Evolutionary conservation across 2,113 vertebrate species (phyloP).

Genomic region (Cyprinus carpio): DNA sequence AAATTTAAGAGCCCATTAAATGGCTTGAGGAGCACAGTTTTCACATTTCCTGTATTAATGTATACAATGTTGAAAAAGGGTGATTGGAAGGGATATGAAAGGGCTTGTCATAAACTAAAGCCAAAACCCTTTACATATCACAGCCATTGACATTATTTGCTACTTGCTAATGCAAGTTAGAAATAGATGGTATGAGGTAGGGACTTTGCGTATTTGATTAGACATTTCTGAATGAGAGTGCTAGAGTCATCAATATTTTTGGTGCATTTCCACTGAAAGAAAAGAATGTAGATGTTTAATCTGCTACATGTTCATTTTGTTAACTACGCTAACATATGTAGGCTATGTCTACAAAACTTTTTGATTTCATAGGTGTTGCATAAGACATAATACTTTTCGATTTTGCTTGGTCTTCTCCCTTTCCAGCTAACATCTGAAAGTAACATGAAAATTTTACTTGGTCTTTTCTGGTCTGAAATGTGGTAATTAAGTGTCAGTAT

Average conservation of each 20-base stretch:
- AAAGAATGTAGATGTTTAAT: not conserved
- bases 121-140: not conserved
- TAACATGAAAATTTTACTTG: conserved; percentile 13
- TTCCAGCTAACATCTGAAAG: not conserved
- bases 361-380: not conserved
- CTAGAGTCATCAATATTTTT: not conserved
- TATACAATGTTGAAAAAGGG: too few species aligned
- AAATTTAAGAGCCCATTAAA: not conserved
- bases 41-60: not conserved
- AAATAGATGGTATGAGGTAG: not conserved
- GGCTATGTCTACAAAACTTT: not conserved
- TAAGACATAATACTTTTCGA: not conserved
- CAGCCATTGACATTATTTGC: not conserved
- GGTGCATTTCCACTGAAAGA: not conserved
- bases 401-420: not conserved
- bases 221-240: not conserved
- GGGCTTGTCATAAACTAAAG: not conserved
- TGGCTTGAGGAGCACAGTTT: not conserved
- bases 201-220: not conserved
- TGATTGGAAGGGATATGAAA: not conserved
- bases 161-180: not conserved
- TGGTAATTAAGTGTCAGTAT: conserved; percentile 46
- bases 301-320: not conserved
- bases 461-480: conserved; percentile 45
- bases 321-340: not conserved